Evolutionary conservation across 2,113 vertebrate genomes (phyloP).

Genomic region (Leptobrachium leishanense): DNA sequence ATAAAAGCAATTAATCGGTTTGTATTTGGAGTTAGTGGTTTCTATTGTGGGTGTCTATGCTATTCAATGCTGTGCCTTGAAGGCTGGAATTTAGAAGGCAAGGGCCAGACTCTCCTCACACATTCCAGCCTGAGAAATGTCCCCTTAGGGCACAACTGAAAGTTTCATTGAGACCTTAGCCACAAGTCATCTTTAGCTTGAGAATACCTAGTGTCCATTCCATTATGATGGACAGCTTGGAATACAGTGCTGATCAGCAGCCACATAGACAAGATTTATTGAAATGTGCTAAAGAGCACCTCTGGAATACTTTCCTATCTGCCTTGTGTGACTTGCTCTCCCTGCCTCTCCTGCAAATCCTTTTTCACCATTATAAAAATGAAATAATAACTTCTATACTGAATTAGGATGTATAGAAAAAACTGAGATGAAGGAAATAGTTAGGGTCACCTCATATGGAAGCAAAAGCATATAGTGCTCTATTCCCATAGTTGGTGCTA

Average conservation of each 20-base stretch:
- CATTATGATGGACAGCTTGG: neutral
- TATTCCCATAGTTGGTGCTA: no score
- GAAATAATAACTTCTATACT: no score
- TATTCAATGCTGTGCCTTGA: neutral
- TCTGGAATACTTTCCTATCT: no score
- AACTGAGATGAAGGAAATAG: no score
- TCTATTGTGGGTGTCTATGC: neutral
- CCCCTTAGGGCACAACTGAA: slow-evolving; percentile 44
- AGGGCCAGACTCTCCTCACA: slow-evolving; percentile 19
- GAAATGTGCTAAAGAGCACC: no score
- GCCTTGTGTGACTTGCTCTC: no score
- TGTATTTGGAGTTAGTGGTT: neutral
- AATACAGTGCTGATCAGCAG: neutral
- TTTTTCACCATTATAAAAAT: no score
- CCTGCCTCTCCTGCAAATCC: no score
- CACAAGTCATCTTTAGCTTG: neutral
- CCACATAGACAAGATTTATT: no score
- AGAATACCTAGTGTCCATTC: neutral
- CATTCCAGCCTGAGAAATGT: slow-evolving; percentile 37
- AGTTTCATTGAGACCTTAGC: slow-evolving; percentile 6
- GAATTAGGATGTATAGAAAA: no score
- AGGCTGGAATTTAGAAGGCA: slow-evolving; percentile 45
- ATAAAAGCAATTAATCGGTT: neutral
- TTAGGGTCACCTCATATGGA: no score
- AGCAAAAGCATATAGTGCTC: no score